Evolutionary conservation across 2,113 vertebrate species (phyloP).

Genomic region (Nibea albiflora): DNA sequence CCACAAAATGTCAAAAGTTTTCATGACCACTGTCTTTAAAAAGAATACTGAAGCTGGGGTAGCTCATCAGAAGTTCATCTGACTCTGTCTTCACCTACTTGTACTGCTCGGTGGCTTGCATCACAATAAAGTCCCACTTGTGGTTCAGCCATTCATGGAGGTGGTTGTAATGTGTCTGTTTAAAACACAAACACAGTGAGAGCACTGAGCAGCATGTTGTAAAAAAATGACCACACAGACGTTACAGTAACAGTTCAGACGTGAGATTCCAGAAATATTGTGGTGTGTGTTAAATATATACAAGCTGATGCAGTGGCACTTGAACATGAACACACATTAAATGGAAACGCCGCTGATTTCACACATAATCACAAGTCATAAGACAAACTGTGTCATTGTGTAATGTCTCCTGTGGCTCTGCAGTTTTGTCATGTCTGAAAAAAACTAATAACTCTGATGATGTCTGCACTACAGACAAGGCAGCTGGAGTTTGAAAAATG

Average conservation of each 20-base stretch:
- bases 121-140: conserved; percentile 98
- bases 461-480: too few relatives aligned
- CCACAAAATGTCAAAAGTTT: too few relatives aligned
- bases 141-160: conserved; percentile 95
- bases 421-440: too few relatives aligned
- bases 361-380: background rate
- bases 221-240: background rate
- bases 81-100: conserved; percentile 83
- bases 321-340: background rate
- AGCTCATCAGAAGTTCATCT: too few relatives aligned
- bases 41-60: too few relatives aligned
- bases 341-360: background rate
- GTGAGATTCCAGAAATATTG: background rate
- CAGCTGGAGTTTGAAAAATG: too few relatives aligned
- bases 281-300: background rate
- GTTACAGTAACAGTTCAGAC: background rate
- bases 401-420: background rate
- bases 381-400: too few relatives aligned
- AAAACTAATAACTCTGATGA: too few relatives aligned
- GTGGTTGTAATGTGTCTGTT: conserved; percentile 92
- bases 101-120: conserved; percentile 96
- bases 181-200: conserved; percentile 48
- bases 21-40: too few relatives aligned
- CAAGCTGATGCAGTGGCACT: background rate
- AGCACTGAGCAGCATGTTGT: background rate